phyloP scores from a whole-genome alignment of 1,140 invertebrate species.

The Drosophila rhopaloa region DNA sequence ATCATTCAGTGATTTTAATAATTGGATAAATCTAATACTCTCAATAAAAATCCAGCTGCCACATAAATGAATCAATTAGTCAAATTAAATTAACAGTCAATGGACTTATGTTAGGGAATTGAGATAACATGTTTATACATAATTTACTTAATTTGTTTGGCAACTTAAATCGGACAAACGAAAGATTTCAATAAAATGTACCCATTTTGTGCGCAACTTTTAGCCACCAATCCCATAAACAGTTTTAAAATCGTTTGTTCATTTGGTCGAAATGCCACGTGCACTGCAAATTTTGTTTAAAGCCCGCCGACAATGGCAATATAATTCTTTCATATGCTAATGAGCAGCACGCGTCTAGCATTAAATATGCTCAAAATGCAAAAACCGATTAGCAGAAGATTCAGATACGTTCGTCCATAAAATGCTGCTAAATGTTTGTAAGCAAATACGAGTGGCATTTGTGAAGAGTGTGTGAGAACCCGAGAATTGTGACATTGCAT shows the following conservation, averaged over 20 bases:
- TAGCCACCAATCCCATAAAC: conserved; percentile 23
- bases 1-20: background rate
- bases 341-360: conserved; percentile 71
- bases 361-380: conserved; percentile 69
- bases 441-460: conserved; percentile 61
- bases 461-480: conserved; percentile 2
- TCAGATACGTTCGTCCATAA: conserved; percentile 45
- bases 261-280: conserved; percentile 22
- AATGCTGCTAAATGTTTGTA: conserved; percentile 75
- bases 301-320: conserved; percentile 21
- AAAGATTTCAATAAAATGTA: background rate
- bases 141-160: conserved; percentile 26
- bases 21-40: background rate
- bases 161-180: background rate
- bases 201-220: background rate
- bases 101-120: background rate
- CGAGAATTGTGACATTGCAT: conserved; percentile 44
- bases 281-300: conserved; percentile 12
- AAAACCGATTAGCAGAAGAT: conserved; percentile 71
- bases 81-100: conserved; percentile 8
- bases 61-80: conserved; percentile 1
- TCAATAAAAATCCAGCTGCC: background rate
- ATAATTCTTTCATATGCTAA: conserved; percentile 76
- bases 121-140: background rate
- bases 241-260: conserved; percentile 4